Evolutionary conservation across 1,140 invertebrate genomes (phyloP), one percentile per base, ranked within the genome.

Genomic region (Bilobella aurantiaca): DNA sequence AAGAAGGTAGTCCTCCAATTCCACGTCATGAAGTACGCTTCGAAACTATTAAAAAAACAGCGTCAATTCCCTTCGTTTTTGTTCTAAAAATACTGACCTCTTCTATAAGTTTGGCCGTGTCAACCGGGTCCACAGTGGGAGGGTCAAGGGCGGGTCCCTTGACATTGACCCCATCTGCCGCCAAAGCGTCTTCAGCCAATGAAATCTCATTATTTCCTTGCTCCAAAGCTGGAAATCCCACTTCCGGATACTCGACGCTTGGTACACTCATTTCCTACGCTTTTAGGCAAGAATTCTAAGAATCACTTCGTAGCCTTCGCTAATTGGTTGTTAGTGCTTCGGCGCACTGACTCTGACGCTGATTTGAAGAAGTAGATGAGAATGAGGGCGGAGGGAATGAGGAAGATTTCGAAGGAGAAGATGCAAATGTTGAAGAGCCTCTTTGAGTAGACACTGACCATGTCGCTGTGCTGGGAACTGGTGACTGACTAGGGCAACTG

Each of bases 41-140:
- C 49, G 49, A 53, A 53, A 23, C 49, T 53, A 23, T n/a, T n/a
- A n/a, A n/a, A n/a, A 53, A 53, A 53, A 23, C 49, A 12, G 49
- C 8, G 37, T n/a, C n/a, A n/a, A n/a, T n/a, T n/a, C n/a, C n/a
- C n/a, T n/a, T n/a, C n/a, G n/a, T n/a, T n/a, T n/a, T n/a, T n/a
- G n/a, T n/a, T n/a, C n/a, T n/a, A n/a, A n/a, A n/a, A n/a, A n/a
- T n/a, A n/a, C n/a, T n/a, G n/a, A n/a, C n/a, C n/a, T n/a, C n/a
- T n/a, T n/a, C n/a, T n/a, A n/a, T n/a, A n/a, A n/a, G n/a, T n/a
- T n/a, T n/a, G n/a, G n/a, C n/a, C n/a, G n/a, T n/a, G n/a, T n/a
- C n/a, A n/a, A n/a, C n/a, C n/a, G n/a, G n/a, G n/a, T n/a, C n/a
- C n/a, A n/a, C n/a, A n/a, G n/a, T n/a, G n/a, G n/a, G n/a, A n/a